Percentiles rank a stretch among this genome's conserved stretches.
These are phyloP conservation scores for Pteronotus mesoamericanus DNA, from an alignment of 2,797 vertebrate genomes.

Conservation along the genomic window DNA sequence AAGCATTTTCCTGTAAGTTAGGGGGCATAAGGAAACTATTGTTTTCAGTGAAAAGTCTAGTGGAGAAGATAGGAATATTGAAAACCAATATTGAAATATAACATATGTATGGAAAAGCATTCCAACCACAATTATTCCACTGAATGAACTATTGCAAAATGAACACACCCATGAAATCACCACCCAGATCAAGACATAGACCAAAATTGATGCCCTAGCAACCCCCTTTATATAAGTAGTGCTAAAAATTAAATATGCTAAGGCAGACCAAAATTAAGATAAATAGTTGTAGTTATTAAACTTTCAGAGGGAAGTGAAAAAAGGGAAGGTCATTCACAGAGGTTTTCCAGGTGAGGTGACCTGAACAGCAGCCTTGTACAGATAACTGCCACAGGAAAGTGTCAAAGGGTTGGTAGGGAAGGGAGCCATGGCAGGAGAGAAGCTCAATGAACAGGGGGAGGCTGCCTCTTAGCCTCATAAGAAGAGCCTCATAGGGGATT, in stretches of 20 bases:
- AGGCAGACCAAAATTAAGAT: neutral
- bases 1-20: neutral
- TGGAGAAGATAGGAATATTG: neutral
- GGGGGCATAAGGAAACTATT: neutral
- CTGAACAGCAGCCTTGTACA: neutral
- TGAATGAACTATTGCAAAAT: neutral
- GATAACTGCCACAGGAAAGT: neutral
- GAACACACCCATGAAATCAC: neutral
- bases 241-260: neutral
- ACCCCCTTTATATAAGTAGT: neutral
- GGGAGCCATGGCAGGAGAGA: neutral
- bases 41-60: neutral
- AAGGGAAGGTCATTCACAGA: neutral
- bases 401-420: too few species aligned
- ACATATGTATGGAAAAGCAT: neutral
- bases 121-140: neutral
- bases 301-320: neutral
- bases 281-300: neutral
- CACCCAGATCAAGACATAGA: neutral
- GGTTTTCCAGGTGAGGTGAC: neutral
- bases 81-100: neutral
- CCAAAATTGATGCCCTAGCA: neutral
- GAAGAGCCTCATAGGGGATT: neutral
- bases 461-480: neutral
- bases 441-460: neutral